These are phyloP conservation scores for Drosophila setifemur DNA, from an alignment of 1,140 invertebrate genomes.

Conservation along the genomic window DNA sequence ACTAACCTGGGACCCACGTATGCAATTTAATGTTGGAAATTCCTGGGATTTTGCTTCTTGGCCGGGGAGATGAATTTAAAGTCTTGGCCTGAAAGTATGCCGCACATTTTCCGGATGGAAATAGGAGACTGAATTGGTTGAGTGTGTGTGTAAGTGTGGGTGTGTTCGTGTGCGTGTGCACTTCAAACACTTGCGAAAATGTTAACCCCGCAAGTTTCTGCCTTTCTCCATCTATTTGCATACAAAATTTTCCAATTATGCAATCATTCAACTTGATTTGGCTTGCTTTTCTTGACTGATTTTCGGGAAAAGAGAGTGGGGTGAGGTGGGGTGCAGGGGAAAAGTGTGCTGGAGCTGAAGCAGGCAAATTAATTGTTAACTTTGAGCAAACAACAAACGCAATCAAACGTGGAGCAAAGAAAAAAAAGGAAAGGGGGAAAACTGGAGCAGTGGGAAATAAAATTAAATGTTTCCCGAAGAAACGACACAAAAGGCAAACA, in stretches of 20 bases:
- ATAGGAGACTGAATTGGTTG: not conserved
- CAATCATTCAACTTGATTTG: conserved; percentile 64
- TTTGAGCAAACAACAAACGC: conserved; percentile 77
- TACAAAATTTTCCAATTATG: conserved; percentile 53
- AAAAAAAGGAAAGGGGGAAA: not conserved
- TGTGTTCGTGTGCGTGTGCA: conserved; percentile 5
- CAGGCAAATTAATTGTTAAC: conserved; percentile 76
- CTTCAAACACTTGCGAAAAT: conserved; percentile 38
- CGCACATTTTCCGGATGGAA: conserved; percentile 10
- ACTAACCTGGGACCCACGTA: no score
- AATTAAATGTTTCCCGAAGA: conserved; percentile 46
- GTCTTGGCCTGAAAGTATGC: conserved; percentile 22
- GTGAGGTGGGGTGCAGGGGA: not conserved
- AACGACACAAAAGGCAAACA: conserved; percentile 54
- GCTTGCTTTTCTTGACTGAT: conserved; percentile 67
- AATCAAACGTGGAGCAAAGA: conserved; percentile 67
- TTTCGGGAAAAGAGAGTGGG: conserved; percentile 22
- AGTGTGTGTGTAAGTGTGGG: not conserved
- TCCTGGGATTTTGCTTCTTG: conserved; percentile 1
- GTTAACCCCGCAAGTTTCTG: conserved; percentile 25
- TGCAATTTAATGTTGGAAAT: conserved; percentile 4
- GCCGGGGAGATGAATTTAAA: conserved; percentile 17
- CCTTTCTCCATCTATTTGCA: conserved; percentile 18
- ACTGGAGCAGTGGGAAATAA: conserved; percentile 15
- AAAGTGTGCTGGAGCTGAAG: conserved; percentile 8